Base-by-base conservation (phyloP, 2,888 invertebrate genomes). In the Ichneumoninae sp. region DNA sequence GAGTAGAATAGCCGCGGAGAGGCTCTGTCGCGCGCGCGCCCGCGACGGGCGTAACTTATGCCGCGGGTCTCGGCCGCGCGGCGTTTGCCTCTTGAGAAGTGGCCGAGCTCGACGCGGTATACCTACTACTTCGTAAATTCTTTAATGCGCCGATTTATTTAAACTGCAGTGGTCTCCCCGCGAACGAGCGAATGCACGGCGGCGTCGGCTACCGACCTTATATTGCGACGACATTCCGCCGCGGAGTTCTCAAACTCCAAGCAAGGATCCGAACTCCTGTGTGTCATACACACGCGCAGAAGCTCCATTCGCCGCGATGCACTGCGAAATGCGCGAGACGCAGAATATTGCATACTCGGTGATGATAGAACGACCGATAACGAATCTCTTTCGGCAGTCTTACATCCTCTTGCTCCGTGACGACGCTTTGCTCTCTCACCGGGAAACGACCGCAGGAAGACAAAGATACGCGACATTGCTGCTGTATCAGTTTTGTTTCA, bases 121-220 rank as follows among this genome's bases (percentile, higher is more conserved):
- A 65, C 70, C 70, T 77, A 87, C 85, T 80, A 87, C 87, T 87
- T 87, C 85, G 87, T 86, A 86, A 86, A 87, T 87, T 87, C 86
- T 87, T 87, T 87, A 88, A 88, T 88, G 88, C 83, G 83, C 83
- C 88, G 86, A 88, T 88, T 88, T 86, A 88, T 88, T 88, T 84
- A 66, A 85, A 78, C 78, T 77, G 79, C 84, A 82, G 83, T 70
- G 75, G 65, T 76, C 78, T 81, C 68, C 75, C 81, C 81, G 76
- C 65, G 60, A 83, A 83, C 71, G 60, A 83, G 62, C 75, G 80
- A 74, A 83, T 74, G 77, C 62, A 66, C 80, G 72, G 77, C 78
- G 77, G 78, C 78, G 72, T 26, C 76, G 62, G 75, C 78, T 66
- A 76, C 65, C 76, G 70, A 81, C 65, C 81, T 81, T 81, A 81